A percentile compares a stretch with the other conserved stretches of the same genome.
These are phyloP conservation scores for Lasioglossum lativentre DNA, from an alignment of 2,888 invertebrate species.

Conservation along the genomic window DNA sequence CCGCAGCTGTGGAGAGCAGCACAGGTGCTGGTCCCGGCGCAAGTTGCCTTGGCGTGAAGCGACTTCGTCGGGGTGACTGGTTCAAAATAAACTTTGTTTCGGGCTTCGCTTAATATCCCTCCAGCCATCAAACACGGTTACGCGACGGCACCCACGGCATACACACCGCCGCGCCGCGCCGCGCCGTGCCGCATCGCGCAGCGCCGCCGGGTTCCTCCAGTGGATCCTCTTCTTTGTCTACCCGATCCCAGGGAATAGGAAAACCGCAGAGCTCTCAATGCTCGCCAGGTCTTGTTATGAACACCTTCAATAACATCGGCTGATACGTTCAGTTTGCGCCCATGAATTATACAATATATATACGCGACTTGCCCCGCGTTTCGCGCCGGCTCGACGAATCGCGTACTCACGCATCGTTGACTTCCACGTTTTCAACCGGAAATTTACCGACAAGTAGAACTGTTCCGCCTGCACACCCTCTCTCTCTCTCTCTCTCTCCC, in stretches of 20 bases:
- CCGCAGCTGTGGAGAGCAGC: conserved; percentile 29
- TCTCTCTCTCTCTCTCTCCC: not conserved
- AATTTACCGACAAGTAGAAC: conserved; percentile 33
- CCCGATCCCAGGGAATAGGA: not conserved
- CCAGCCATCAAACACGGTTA: conserved; percentile 40
- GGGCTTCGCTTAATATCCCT: conserved; percentile 57
- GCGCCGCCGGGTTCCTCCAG: not conserved
- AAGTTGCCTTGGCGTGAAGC: conserved; percentile 46
- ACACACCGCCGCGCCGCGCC: no score
- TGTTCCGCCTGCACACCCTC: not conserved
- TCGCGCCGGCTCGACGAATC: not conserved
- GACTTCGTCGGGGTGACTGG: conserved; percentile 58
- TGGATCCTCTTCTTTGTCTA: conserved; percentile 30
- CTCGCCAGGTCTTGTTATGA: conserved; percentile 41
- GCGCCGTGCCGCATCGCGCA: no score
- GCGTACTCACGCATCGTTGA: conserved; percentile 10
- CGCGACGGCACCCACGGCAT: conserved; percentile 1
- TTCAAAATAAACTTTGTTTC: conserved; percentile 73
- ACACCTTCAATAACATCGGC: conserved; percentile 48
- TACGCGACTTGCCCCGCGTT: not conserved
- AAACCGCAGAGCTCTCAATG: conserved; percentile 36
- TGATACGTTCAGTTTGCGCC: conserved; percentile 37
- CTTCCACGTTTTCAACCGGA: conserved; percentile 12
- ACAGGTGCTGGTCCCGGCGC: conserved; percentile 37
- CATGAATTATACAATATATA: conserved; percentile 15